phyloP scores from a whole-genome alignment of 2,888 invertebrate genomes.

The Cryptus viduatorius region DNA sequence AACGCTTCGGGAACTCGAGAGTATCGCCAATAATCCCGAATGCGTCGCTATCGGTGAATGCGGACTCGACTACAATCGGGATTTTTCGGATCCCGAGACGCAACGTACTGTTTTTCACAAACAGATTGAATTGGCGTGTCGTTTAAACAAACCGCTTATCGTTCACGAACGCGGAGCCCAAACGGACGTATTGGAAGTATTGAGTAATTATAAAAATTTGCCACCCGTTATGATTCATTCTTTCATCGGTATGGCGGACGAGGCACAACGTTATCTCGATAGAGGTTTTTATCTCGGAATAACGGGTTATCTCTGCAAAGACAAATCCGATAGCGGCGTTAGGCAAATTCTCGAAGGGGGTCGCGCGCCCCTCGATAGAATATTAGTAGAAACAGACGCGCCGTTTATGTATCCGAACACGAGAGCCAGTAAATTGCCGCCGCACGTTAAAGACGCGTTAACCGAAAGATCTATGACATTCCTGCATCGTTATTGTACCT shows the following conservation, averaged over 20 bases:
- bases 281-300: constrained; percentile 94
- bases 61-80: constrained; percentile 96
- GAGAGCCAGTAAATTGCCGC: constrained; percentile 95
- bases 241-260: constrained; percentile 95
- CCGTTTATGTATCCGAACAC: constrained; percentile 99
- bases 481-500: constrained; percentile 96
- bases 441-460: constrained; percentile 94
- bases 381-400: constrained; percentile 96
- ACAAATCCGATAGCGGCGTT: constrained; percentile 96
- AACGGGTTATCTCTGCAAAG: constrained; percentile 95
- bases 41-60: constrained; percentile 98
- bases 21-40: constrained; percentile 92
- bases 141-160: constrained; percentile 94
- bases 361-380: constrained; percentile 92
- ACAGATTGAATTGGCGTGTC: constrained; percentile 94
- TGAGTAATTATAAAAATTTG: constrained; percentile 87
- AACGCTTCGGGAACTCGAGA: constrained; percentile 88
- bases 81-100: constrained; percentile 95
- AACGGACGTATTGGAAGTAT: constrained; percentile 92
- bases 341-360: constrained; percentile 93
- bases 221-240: constrained; percentile 96
- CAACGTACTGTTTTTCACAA: constrained; percentile 95
- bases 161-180: constrained; percentile 97
- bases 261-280: constrained; percentile 93
- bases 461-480: constrained; percentile 94